Base-by-base conservation (phyloP, 1,140 invertebrate genomes). In the Dysdera silvatica region DNA sequence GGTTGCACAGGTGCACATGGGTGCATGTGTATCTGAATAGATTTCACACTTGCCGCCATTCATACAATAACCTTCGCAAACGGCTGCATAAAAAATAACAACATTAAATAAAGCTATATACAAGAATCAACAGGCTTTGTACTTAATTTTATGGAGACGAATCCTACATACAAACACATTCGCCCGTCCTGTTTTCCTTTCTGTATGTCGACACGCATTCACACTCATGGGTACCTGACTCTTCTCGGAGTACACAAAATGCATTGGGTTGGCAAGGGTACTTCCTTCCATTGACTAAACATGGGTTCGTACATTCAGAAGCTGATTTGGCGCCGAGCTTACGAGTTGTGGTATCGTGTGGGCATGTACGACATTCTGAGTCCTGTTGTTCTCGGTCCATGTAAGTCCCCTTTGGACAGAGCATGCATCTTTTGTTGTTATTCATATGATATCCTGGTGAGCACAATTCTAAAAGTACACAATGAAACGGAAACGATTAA, bases 181-280 rank as follows among this genome's bases (percentile, higher is more conserved):
- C 66, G 3, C 59, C 56, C 10, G 65, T 69, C 32, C 49, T 48
- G 8, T 60, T 78, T 63, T 76, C 77, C n/a, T 75, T 89, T 73
- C 93, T 92, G 78, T 90, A 97, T 2, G 92, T 93, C 2, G 89
- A 87, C 72, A 94, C 95, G 75, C 94, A 97, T 72, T 92, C 87
- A 70, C 94, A 97, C 68, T 86, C 86, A 77, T 91, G 95, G 67
- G 91, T 66, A n/a, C 74, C 87, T 64, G 84, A 87, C 1, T 87
- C 91, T 72, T 93, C 88, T 0, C 90, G 85, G 48, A 94, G 80
- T 0, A 95, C 80, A 74, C 94, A 95, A 71, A 91, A 87, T 0
- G 91, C 90, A 74, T 95, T 93, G 0, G 80, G 75, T 71, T 93
- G 88, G 71, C 92, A 96, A 55, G 90, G 84, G 81, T 87, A 86